Evolutionary conservation across 2,113 vertebrate species (phyloP).

Genomic region (Romanogobio albipinnatus): DNA sequence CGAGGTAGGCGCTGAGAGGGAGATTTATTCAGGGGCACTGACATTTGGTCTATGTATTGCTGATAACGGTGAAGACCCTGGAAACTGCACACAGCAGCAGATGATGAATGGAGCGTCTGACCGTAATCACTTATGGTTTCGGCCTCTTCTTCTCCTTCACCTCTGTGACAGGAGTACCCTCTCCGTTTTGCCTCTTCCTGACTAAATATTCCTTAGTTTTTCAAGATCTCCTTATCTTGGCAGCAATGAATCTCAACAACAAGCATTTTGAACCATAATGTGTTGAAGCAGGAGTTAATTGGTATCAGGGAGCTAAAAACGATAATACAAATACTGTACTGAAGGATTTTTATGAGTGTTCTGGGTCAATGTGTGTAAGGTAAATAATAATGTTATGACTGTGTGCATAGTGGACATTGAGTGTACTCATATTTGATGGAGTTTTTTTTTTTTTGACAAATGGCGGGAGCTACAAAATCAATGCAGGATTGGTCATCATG

Average conservation of each 20-base stretch:
- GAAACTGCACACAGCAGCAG: constrained; percentile 82
- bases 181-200: constrained; percentile 37
- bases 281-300: constrained; percentile 47
- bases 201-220: constrained; percentile 15
- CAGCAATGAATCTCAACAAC: constrained; percentile 46
- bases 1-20: constrained; percentile 81
- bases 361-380: constrained; percentile 3
- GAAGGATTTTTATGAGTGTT: not conserved
- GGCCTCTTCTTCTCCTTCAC: constrained; percentile 62
- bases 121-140: constrained; percentile 91
- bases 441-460: no score
- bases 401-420: not conserved
- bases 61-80: constrained; percentile 92
- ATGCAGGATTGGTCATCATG: no score
- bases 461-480: no score
- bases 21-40: constrained; percentile 94
- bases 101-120: constrained; percentile 88
- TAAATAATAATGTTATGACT: not conserved
- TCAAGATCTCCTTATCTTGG: constrained; percentile 15
- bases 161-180: constrained; percentile 49
- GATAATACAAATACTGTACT: constrained; percentile 14
- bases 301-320: constrained; percentile 34
- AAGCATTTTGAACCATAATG: constrained; percentile 34
- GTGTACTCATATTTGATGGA: no score
- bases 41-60: constrained; percentile 89